Conservation (phyloP, 2,797 vertebrate genomes). For the Gambelia wislizenii region DNA sequence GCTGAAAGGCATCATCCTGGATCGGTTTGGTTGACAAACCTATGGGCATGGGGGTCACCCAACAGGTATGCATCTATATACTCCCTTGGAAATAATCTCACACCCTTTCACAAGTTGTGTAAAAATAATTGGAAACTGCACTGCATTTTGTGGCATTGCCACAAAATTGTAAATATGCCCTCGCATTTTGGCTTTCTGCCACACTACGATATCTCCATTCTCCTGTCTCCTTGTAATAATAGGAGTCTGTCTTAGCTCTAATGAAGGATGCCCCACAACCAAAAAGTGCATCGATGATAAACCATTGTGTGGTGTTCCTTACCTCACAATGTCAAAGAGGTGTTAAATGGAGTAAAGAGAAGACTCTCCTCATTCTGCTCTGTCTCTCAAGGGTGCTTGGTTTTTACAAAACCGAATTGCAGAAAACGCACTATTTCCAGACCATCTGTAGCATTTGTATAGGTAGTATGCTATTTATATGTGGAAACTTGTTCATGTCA, state of each 20-base stretch:
- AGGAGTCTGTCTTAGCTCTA: neutral
- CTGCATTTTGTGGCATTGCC: neutral
- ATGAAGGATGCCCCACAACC: neutral
- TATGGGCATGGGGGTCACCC: too few species aligned
- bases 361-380: neutral
- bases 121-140: neutral
- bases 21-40: neutral
- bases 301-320: neutral
- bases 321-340: neutral
- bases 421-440: neutral
- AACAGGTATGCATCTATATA: neutral
- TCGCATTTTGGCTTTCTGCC: neutral
- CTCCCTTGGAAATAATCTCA: neutral
- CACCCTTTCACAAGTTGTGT: neutral
- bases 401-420: too few species aligned
- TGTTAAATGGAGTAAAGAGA: neutral
- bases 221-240: neutral
- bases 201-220: neutral
- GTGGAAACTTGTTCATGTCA: neutral
- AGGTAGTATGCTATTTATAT: neutral
- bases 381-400: neutral
- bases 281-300: neutral
- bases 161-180: neutral
- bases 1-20: neutral
- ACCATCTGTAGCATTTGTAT: neutral